phyloP scores from a whole-genome alignment of 1,140 invertebrate genomes.

The Ceratoteleas bidentatus region DNA sequence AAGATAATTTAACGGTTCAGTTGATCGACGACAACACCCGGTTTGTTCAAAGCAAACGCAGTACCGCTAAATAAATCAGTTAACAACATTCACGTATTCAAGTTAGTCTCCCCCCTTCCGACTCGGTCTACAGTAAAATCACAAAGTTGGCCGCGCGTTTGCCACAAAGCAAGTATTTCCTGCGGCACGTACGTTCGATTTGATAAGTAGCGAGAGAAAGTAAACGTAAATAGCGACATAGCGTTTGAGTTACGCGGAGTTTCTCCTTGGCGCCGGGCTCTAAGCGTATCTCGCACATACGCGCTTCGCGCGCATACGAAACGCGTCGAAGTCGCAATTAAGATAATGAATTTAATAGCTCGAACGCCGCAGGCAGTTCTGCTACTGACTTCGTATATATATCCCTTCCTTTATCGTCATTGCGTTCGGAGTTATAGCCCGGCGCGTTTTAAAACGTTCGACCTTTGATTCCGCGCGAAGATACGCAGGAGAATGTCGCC shows the following conservation, averaged over 20 bases:
- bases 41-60: no score
- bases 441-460: slow-evolving; percentile 24
- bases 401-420: slow-evolving; percentile 54
- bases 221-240: slow-evolving; percentile 45
- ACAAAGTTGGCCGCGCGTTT: slow-evolving; percentile 6
- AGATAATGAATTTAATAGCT: slow-evolving; percentile 78
- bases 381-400: slow-evolving; percentile 55
- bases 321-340: slow-evolving; percentile 76
- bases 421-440: slow-evolving; percentile 57
- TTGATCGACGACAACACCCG: no score
- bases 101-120: neutral
- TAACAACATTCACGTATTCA: neutral
- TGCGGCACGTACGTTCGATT: slow-evolving; percentile 28
- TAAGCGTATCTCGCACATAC: slow-evolving; percentile 38
- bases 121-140: neutral
- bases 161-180: slow-evolving; percentile 9
- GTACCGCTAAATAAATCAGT: neutral
- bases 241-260: slow-evolving; percentile 39
- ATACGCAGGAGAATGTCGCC: neutral
- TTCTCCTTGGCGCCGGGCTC: slow-evolving; percentile 40
- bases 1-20: no score
- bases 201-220: slow-evolving; percentile 58
- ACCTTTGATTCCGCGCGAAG: slow-evolving; percentile 35
- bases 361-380: slow-evolving; percentile 47
- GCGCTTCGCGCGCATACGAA: slow-evolving; percentile 55